A percentile compares a stretch with the other conserved stretches of the same genome.
Conservation (phyloP, 2,888 invertebrate species). For the Oscheius sp. region DNA sequence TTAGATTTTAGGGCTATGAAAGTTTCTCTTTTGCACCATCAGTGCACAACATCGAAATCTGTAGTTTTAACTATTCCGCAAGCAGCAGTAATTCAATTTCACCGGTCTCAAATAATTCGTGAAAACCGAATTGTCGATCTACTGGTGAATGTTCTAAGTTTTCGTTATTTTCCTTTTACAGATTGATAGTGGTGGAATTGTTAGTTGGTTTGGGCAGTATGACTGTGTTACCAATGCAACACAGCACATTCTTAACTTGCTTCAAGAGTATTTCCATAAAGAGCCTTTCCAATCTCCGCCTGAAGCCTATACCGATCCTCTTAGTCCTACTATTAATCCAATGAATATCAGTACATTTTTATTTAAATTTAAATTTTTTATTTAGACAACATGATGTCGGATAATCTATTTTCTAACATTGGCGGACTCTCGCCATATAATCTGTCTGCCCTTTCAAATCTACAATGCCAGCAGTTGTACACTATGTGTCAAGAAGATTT, state of each 20-base stretch:
- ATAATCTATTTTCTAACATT: not conserved
- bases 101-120: conserved; percentile 12
- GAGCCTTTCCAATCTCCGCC: not conserved
- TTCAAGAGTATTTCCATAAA: conserved; percentile 14
- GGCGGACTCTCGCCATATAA: not conserved
- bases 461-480: not conserved
- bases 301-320: conserved; percentile 6
- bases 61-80: conserved; percentile 4
- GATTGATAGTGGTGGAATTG: conserved; percentile 22
- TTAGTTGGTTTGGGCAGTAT: conserved; percentile 27
- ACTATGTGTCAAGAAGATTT: not conserved
- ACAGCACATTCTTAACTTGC: not conserved
- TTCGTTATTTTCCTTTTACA: not conserved
- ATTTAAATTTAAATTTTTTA: not conserved
- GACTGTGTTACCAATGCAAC: conserved; percentile 17
- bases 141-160: not conserved
- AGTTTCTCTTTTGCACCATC: conserved; percentile 13
- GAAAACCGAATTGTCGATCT: conserved; percentile 23
- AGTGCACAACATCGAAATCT: conserved; percentile 13
- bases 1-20: conserved; percentile 6
- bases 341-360: not conserved
- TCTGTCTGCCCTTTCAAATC: not conserved
- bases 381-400: not conserved
- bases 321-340: not conserved
- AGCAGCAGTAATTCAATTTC: conserved; percentile 21